Base-by-base conservation (phyloP, 2,797 vertebrate genomes). In the Denticeps clupeoides region DNA sequence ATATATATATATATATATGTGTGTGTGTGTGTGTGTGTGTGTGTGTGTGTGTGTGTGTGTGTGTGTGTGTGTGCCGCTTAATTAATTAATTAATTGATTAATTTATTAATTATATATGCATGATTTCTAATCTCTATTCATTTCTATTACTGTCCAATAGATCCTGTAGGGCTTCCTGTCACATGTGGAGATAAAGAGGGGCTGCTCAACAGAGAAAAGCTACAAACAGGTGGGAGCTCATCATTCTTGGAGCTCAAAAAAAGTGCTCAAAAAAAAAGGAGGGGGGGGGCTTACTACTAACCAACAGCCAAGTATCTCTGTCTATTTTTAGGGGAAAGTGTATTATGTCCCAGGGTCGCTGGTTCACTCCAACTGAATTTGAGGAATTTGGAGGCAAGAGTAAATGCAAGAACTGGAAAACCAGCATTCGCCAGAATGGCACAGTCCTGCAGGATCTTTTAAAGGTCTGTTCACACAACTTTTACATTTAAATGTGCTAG, bases 141-240 rank as follows among this genome's bases (percentile, higher is more conserved):
- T 21, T 4, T 33, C 21, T 5, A 27, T 27, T 10, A 2, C 56
- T 85, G 83, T 31, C 3, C 44, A 74, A 47, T 62, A 69, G 0
- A 3, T 69, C 21, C 80, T 66, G 45, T 74, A 60, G 11, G 75
- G 70, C 56, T 84, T 0, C 78, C 71, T 3, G 73, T 84, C 46
- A 77, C 47, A 1, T 86, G 83, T 59, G 79, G 76, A 25, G 0
- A 32, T 0, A 1, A 40, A 47, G 0, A 33, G 1, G 83, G 71
- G 12, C 27, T 0, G 0, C 70, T 86, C 10, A 1, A 53, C 53
- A 64, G 59, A 56, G 27, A 53, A 2, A 75, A 32, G 49, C 50
- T 83, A 46, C 56, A 65, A 7, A 56, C 43, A 70, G 82, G 82
- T 82, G 10, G 55, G 51, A 4, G 5, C n/a, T 2, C 23, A n/a